Evolutionary conservation across 2,797 vertebrate species (phyloP).

Genomic region (Cyprinodon diabolis): DNA sequence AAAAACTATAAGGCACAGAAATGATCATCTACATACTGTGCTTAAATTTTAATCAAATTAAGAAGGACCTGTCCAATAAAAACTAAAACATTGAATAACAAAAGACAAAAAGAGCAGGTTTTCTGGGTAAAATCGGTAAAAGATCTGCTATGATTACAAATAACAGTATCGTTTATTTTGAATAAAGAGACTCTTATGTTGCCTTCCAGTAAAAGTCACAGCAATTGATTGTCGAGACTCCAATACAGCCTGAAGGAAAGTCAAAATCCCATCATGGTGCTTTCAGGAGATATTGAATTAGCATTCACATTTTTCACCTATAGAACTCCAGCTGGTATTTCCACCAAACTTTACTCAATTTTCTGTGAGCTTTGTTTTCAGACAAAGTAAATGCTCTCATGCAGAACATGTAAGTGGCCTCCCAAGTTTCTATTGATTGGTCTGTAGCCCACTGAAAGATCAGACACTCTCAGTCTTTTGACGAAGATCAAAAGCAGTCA

Average conservation of each 20-base stretch:
- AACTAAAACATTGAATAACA: background rate
- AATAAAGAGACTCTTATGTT: background rate
- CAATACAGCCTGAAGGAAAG: conserved; percentile 16
- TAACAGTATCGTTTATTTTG: conserved; percentile 3
- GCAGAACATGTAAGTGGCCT: conserved; percentile 72
- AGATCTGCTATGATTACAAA: conserved; percentile 15
- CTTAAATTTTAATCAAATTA: background rate
- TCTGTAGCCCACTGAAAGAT: conserved; percentile 46
- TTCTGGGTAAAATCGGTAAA: background rate
- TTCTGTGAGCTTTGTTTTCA: conserved; percentile 52
- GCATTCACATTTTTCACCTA: conserved; percentile 36
- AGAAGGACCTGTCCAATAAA: background rate
- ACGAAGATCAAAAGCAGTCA: conserved; percentile 62
- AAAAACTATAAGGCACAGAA: background rate
- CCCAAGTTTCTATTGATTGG: conserved; percentile 71
- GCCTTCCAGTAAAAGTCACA: conserved; percentile 22
- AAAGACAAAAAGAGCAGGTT: background rate
- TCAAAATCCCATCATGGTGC: conserved; percentile 41
- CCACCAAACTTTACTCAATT: conserved; percentile 43
- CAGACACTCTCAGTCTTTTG: conserved; percentile 49
- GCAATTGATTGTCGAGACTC: conserved; percentile 23
- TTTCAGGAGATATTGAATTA: conserved; percentile 52
- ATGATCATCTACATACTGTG: background rate
- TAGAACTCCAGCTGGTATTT: conserved; percentile 35
- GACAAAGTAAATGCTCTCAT: conserved; percentile 57